Percentiles rank a stretch among this genome's conserved stretches.
Conservation (phyloP, 2,888 invertebrate species). For the Pemphredon lugubris region DNA sequence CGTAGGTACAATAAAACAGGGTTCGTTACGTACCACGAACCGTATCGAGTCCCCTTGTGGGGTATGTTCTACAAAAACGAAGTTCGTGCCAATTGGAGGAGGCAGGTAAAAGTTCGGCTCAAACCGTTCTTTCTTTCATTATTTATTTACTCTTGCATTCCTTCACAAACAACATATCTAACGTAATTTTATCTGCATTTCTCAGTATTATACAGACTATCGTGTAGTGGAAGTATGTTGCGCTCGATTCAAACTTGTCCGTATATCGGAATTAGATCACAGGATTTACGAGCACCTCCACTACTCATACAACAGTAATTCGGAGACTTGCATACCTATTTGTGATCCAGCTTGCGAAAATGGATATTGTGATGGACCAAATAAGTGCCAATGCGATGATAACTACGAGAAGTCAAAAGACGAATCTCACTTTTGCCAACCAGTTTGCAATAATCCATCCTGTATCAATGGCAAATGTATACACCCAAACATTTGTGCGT, state of each 20-base stretch:
- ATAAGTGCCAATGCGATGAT: constrained; percentile 73
- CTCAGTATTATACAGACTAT: constrained; percentile 19
- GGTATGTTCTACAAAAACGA: constrained; percentile 45
- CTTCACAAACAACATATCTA: too few species aligned
- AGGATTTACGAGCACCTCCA: too few species aligned
- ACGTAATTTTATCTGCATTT: background rate
- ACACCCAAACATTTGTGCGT: constrained; percentile 83
- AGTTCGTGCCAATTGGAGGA: constrained; percentile 31
- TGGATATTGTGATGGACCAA: constrained; percentile 78
- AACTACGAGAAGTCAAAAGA: too few species aligned
- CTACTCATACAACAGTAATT: too few species aligned
- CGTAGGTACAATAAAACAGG: constrained; percentile 7
- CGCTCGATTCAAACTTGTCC: background rate
- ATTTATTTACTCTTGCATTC: too few species aligned
- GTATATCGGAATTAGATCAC: too few species aligned
- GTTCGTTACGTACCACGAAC: constrained; percentile 19
- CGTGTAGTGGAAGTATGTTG: constrained; percentile 18
- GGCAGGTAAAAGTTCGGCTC: constrained; percentile 54
- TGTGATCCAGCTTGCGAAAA: constrained; percentile 76
- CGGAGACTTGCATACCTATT: constrained; percentile 10
- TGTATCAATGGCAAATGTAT: constrained; percentile 81
- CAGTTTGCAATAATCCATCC: background rate
- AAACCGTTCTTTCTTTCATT: too few species aligned
- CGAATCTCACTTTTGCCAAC: background rate
- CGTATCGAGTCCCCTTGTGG: constrained; percentile 33